phyloP scores from a whole-genome alignment of 1,140 invertebrate species.

The Metaphire vulgaris region DNA sequence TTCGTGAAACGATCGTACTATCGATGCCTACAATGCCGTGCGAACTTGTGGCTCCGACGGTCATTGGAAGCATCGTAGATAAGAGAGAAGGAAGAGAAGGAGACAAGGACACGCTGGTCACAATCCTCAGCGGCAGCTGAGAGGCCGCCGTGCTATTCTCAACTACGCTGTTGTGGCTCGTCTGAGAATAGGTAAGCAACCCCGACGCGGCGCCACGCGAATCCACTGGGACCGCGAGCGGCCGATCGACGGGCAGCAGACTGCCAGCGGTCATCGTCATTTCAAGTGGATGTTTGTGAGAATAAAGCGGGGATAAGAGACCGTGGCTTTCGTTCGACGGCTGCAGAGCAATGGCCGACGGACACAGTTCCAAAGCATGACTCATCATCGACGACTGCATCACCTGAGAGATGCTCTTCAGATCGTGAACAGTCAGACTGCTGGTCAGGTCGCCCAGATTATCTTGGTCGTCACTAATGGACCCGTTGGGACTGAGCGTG shows the following conservation, averaged over 20 bases:
- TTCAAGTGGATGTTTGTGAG: not conserved
- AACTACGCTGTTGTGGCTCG: not conserved
- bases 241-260: not conserved
- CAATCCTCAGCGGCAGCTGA: not conserved
- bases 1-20: no score
- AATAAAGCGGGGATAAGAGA: not conserved
- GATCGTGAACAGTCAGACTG: slow-evolving; percentile 40
- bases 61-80: not conserved
- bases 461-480: slow-evolving; percentile 30
- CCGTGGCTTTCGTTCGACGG: not conserved
- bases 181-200: no score
- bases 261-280: no score
- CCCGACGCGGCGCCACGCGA: no score
- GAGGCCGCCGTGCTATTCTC: not conserved
- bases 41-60: no score
- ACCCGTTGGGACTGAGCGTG: slow-evolving; percentile 25
- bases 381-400: not conserved
- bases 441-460: slow-evolving; percentile 39
- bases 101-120: not conserved
- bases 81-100: not conserved
- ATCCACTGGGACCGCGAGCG: not conserved
- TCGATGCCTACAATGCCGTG: no score
- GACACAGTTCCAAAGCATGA: not conserved
- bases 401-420: slow-evolving; percentile 44
- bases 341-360: not conserved